Conservation (phyloP, 2,113 vertebrate genomes). For the Willisornis vidua region DNA sequence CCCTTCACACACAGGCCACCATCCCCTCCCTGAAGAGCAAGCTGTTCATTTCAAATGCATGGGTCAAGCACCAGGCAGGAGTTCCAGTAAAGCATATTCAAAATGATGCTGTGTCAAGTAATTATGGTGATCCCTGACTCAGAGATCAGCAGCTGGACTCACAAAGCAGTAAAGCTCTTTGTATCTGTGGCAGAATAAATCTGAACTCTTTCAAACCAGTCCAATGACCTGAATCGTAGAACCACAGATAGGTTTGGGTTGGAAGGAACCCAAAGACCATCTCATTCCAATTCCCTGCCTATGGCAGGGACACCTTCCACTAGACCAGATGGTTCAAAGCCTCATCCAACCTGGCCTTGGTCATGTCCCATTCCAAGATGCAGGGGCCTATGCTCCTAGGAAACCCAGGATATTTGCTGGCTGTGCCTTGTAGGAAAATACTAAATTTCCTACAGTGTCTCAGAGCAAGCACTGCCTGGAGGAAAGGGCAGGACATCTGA, state of each 20-base stretch:
- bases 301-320: not conserved
- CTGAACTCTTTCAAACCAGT: not conserved
- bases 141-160: not conserved
- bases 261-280: not conserved
- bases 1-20: not conserved
- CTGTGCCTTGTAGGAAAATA: not conserved
- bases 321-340: not conserved
- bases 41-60: not conserved
- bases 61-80: not conserved
- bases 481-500: not conserved
- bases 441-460: too few relatives aligned
- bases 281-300: not conserved
- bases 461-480: not conserved
- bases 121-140: not conserved
- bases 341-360: not conserved
- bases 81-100: not conserved
- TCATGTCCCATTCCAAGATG: not conserved
- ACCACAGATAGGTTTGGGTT: not conserved
- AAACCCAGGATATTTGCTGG: not conserved
- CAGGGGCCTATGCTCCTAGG: fast-evolving
- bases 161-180: not conserved
- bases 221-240: not conserved
- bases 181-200: not conserved
- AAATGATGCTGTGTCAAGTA: not conserved
- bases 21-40: not conserved